Conservation (phyloP, 1,140 invertebrate genomes). For the Drosophila lini region DNA sequence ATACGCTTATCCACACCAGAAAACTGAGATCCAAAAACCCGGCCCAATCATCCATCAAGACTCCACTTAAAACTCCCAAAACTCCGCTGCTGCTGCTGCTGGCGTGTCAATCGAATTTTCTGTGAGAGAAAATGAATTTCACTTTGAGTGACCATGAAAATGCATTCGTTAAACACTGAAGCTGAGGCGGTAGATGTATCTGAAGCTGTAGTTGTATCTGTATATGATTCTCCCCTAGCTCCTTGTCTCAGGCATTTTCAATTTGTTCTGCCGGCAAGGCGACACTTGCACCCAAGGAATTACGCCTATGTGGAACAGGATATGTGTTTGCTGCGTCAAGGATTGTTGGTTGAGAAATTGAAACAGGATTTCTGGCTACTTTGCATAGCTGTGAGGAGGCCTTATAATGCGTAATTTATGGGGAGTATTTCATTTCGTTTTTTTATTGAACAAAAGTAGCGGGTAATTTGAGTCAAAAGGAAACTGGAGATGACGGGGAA, state of each 20-base stretch:
- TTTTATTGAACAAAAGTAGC: constrained; percentile 26
- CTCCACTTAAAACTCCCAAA: constrained; percentile 40
- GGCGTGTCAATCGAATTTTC: constrained; percentile 54
- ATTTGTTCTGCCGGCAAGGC: constrained; percentile 74
- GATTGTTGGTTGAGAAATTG: constrained; percentile 28
- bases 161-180: constrained; percentile 75
- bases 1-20: constrained; percentile 66
- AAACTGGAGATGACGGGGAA: constrained; percentile 20
- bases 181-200: constrained; percentile 19
- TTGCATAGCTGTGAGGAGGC: constrained; percentile 23
- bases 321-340: constrained; percentile 14
- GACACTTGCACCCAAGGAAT: constrained; percentile 65
- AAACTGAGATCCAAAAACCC: constrained; percentile 16
- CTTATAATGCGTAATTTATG: constrained; percentile 42
- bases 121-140: constrained; percentile 51
- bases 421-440: constrained; percentile 1
- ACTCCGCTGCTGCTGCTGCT: constrained; percentile 16
- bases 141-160: constrained; percentile 80
- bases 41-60: constrained; percentile 60
- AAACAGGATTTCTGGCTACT: constrained; percentile 61
- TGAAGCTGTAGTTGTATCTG: constrained; percentile 4
- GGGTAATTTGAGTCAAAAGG: constrained; percentile 18
- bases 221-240: constrained; percentile 7
- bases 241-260: constrained; percentile 46
- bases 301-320: constrained; percentile 42